Percentiles rank a stretch among this genome's conserved stretches.
Evolutionary conservation across 2,888 invertebrate genomes (phyloP).

Genomic region (Dryocosmus kuriphilus): DNA sequence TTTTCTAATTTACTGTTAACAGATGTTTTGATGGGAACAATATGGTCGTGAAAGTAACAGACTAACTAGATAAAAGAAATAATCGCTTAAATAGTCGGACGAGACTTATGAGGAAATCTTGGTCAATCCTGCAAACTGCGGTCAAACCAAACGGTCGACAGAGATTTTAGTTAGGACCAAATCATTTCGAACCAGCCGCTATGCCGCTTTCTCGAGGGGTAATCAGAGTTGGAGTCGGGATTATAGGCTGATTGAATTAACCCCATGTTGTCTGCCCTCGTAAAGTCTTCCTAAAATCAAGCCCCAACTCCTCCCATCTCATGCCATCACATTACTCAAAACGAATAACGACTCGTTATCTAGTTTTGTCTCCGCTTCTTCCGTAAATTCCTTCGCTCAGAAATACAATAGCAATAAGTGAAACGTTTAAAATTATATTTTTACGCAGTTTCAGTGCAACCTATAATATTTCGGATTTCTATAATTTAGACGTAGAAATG

Average conservation of each 20-base stretch:
- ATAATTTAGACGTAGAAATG: too few relatives aligned
- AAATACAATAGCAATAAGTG: neutral
- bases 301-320: conserved; percentile 74
- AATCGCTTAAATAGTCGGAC: neutral
- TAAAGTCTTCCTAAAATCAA: conserved; percentile 76
- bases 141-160: conserved; percentile 35
- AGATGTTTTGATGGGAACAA: neutral
- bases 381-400: conserved; percentile 30
- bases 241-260: conserved; percentile 77
- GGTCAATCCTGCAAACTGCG: conserved; percentile 4
- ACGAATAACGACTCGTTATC: conserved; percentile 69
- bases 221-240: conserved; percentile 75
- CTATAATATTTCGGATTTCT: too few relatives aligned
- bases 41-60: neutral
- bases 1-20: neutral
- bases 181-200: conserved; percentile 55
- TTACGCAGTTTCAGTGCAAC: neutral
- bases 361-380: conserved; percentile 58
- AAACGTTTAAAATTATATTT: neutral
- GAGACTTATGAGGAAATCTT: neutral
- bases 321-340: conserved; percentile 72
- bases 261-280: conserved; percentile 73
- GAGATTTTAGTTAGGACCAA: conserved; percentile 69
- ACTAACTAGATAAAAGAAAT: neutral
- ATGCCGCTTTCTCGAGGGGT: conserved; percentile 52